phyloP scores from a whole-genome alignment of 2,797 vertebrate genomes.

The Mormyrops attenuatus region DNA sequence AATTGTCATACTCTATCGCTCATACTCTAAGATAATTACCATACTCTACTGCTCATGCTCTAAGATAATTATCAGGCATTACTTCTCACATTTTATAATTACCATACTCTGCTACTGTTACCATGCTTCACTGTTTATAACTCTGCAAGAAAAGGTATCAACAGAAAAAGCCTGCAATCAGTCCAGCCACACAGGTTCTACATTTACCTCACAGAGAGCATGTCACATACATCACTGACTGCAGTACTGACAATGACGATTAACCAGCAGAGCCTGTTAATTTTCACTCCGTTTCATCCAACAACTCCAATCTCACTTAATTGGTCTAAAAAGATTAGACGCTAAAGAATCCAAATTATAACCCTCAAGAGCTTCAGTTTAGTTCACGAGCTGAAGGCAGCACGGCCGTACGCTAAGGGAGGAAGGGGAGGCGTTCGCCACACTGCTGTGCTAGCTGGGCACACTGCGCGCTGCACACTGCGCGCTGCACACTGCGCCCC shows the following conservation, averaged over 20 bases:
- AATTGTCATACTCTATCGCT: neutral
- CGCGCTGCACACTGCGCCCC: neutral
- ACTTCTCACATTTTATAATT: neutral
- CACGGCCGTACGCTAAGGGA: neutral
- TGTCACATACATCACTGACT: neutral
- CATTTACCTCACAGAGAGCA: neutral
- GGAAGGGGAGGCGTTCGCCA: neutral
- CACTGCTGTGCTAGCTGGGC: neutral
- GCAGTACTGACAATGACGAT: neutral
- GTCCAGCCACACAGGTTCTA: neutral
- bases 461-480: neutral
- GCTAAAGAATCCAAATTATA: neutral
- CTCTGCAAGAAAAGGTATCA: neutral
- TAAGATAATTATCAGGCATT: neutral
- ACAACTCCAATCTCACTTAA: neutral
- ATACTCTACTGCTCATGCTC: no score
- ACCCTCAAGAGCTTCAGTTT: neutral
- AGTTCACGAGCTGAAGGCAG: neutral
- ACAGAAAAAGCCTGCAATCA: neutral
- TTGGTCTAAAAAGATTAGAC: neutral
- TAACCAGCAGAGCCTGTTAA: neutral
- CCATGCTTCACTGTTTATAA: neutral
- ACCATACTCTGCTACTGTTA: neutral
- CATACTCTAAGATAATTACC: neutral
- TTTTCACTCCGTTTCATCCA: neutral